A percentile compares a stretch with the other conserved stretches of the same genome.
These are phyloP conservation scores for Apogon hyalosoma DNA, from an alignment of 2,797 vertebrate species.

Conservation along the genomic window DNA sequence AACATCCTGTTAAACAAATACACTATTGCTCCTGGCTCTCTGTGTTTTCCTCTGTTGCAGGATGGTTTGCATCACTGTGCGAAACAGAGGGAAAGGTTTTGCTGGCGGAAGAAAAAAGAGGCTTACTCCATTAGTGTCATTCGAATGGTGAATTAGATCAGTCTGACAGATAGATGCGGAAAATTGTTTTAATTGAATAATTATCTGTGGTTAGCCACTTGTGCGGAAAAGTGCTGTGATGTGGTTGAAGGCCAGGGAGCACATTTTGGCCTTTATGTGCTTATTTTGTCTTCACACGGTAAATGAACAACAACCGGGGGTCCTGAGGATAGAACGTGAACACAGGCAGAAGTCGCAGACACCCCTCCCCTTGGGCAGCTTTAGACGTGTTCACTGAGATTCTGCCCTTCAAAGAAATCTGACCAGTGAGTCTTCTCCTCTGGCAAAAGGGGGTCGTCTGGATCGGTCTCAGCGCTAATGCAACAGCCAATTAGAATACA, in stretches of 20 bases:
- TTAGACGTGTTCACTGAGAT: constrained; percentile 71
- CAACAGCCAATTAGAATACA: constrained; percentile 44
- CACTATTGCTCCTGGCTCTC: constrained; percentile 37
- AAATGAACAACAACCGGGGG: constrained; percentile 80
- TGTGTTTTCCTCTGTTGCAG: constrained; percentile 53
- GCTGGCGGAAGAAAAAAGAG: constrained; percentile 60
- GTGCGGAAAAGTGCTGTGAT: constrained; percentile 75
- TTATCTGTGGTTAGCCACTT: constrained; percentile 79
- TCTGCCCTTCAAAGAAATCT: constrained; percentile 72
- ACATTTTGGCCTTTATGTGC: constrained; percentile 72
- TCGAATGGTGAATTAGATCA: constrained; percentile 77
- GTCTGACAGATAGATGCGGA: constrained; percentile 80
- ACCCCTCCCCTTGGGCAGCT: constrained; percentile 64
- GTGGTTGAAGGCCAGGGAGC: constrained; percentile 70
- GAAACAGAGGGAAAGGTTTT: constrained; percentile 57
- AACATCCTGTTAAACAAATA: constrained; percentile 70
- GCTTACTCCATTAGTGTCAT: constrained; percentile 71
- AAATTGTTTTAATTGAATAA: constrained; percentile 86
- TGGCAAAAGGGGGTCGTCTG: constrained; percentile 46
- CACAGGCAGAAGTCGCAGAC: constrained; percentile 55
- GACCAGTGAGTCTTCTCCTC: constrained; percentile 65
- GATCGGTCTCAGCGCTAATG: constrained; percentile 54
- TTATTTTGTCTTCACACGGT: constrained; percentile 76
- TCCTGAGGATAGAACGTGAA: constrained; percentile 75
- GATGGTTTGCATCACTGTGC: constrained; percentile 55